Base-by-base conservation (phyloP, 1,140 invertebrate species). In the Anastatus disparis region DNA sequence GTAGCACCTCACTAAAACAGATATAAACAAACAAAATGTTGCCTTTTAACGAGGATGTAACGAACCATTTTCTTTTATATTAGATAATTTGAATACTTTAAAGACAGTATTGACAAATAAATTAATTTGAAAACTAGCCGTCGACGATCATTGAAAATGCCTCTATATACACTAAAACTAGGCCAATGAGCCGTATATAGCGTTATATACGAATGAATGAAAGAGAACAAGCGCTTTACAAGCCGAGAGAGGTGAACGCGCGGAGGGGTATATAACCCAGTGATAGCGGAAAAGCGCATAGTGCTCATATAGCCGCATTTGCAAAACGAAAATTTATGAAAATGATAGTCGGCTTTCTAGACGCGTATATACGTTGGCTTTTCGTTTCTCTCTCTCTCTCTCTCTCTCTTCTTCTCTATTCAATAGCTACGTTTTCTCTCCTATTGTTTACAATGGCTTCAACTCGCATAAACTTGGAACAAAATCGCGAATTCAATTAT, bases 271-370 rank as follows among this genome's bases (percentile, higher is more conserved):
- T n/a, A n/a, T n/a, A n/a, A n/a, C n/a, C n/a, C 44, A 35, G 27
- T n/a, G 38, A 66, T 66, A 46, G 22, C 27, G 64, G 40, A 67
- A 58, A 67, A 35, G n/a, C 24, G 9, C 42, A 26, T 26, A 24
- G 15, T n/a, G n/a, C n/a, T n/a, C 38, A n/a, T 24, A n/a, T 6
- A 0, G 53, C 6, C n/a, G 7, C 22, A 35, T n/a, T 20, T 50
- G 63, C 15, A 10, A 17, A 17, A 29, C 22, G 66, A 68, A 68
- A 59, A 68, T 68, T 59, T 68, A 61, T 59, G 55, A 68, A 68
- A 68, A 67, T 17, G 38, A 26, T 31, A 64, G 46, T 12, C 24
- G 15, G 2, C n/a, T n/a, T n/a, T n/a, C n/a, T n/a, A n/a, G n/a
- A n/a, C n/a, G n/a, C n/a, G n/a, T n/a, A n/a, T n/a, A n/a, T n/a